Percentiles rank a stretch among this genome's conserved stretches.
Evolutionary conservation across 1,140 invertebrate genomes (phyloP).

Genomic region (Aricia agestis): DNA sequence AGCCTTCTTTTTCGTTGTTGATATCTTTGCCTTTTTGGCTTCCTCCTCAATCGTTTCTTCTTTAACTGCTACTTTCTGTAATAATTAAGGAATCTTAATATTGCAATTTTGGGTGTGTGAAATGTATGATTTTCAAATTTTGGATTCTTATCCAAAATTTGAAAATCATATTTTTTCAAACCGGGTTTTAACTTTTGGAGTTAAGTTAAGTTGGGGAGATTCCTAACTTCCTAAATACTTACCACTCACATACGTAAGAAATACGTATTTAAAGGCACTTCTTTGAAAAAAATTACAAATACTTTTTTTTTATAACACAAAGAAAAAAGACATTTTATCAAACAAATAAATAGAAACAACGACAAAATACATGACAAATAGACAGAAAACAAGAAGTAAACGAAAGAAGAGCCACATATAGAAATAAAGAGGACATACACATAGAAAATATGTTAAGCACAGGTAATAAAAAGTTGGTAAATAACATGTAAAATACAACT

Average conservation of each 20-base stretch:
- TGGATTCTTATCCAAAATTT: too few species aligned
- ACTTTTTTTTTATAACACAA: too few species aligned
- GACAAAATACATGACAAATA: too few species aligned
- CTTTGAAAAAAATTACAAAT: too few species aligned
- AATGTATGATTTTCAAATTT: too few species aligned
- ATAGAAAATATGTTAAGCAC: neutral
- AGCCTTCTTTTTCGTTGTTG: constrained; percentile 71
- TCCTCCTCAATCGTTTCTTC: constrained; percentile 63
- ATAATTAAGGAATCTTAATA: constrained; percentile 22
- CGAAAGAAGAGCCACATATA: neutral
- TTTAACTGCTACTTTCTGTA: constrained; percentile 67
- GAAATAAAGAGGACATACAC: neutral
- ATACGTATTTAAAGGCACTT: too few species aligned
- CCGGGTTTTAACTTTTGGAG: too few species aligned
- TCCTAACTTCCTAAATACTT: too few species aligned
- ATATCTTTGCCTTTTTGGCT: constrained; percentile 64
- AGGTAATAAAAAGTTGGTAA: neutral
- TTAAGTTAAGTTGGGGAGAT: too few species aligned
- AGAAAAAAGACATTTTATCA: too few species aligned
- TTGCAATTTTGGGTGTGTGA: neutral
- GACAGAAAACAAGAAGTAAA: neutral
- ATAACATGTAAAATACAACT: neutral
- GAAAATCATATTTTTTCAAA: neutral
- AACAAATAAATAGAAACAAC: too few species aligned
- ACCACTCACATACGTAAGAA: too few species aligned